phyloP scores from a whole-genome alignment of 2,797 vertebrate species.

The Scleropages formosus region DNA sequence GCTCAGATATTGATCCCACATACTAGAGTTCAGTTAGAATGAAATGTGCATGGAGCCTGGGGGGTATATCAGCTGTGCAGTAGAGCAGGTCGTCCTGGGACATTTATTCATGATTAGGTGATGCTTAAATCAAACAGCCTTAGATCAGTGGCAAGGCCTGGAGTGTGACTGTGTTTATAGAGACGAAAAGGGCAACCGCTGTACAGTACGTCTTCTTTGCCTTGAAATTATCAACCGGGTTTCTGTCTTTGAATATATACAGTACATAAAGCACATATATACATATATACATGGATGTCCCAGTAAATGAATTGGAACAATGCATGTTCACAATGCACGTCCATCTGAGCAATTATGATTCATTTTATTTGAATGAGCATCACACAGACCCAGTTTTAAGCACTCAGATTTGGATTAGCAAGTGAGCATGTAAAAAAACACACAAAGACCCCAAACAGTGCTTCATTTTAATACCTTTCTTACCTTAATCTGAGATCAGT shows the following conservation, averaged over 20 bases:
- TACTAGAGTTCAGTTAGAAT: constrained; percentile 3
- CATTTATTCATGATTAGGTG: constrained; percentile 4
- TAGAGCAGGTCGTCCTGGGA: neutral
- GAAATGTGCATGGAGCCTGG: constrained; percentile 3
- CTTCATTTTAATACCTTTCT: neutral
- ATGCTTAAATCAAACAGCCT: neutral
- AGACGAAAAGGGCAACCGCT: neutral
- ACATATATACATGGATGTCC: too few species aligned
- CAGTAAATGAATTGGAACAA: too few species aligned
- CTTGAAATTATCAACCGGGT: too few species aligned
- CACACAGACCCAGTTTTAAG: neutral
- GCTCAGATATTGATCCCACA: neutral
- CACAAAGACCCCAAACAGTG: neutral
- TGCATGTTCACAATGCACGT: neutral
- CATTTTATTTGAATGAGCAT: neutral
- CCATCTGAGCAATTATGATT: neutral
- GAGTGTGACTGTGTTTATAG: neutral
- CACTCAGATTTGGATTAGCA: neutral
- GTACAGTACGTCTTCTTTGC: too few species aligned
- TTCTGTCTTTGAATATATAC: too few species aligned
- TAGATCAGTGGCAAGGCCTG: neutral
- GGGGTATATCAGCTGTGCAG: neutral
- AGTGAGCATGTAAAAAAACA: neutral
- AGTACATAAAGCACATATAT: too few species aligned
- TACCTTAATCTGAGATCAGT: neutral